Evolutionary conservation across 2,113 vertebrate genomes (phyloP).

Genomic region (Caretta caretta): DNA sequence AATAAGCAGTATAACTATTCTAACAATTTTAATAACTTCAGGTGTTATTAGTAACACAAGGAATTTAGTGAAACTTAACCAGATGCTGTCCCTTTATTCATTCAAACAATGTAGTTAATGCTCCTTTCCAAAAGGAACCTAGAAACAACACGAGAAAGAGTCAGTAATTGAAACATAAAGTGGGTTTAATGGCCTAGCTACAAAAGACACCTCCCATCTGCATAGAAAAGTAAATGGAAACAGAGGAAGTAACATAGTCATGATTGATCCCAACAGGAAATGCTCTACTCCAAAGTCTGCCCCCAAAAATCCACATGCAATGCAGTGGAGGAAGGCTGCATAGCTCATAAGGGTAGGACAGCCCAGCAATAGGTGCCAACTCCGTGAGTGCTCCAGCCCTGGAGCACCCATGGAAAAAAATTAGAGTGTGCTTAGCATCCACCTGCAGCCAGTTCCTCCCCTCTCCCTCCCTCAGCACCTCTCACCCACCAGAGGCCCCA

Average conservation of each 20-base stretch:
- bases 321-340: not conserved
- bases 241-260: rapidly evolving
- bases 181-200: rapidly evolving
- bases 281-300: not conserved
- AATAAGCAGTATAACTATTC: not conserved
- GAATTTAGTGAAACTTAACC: not conserved
- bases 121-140: not conserved
- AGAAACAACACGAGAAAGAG: not conserved
- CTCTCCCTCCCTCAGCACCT: too few relatives aligned
- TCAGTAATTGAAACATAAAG: not conserved
- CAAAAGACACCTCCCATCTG: not conserved
- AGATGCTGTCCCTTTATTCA: not conserved
- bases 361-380: not conserved
- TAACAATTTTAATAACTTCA: not conserved
- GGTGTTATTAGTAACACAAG: not conserved
- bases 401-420: too few relatives aligned
- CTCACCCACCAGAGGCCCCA: too few relatives aligned
- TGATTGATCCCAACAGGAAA: not conserved
- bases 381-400: too few relatives aligned
- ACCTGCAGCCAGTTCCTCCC: too few relatives aligned
- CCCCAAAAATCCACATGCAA: rapidly evolving
- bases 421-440: too few relatives aligned
- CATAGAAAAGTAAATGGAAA: not conserved
- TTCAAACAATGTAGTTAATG: not conserved
- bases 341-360: rapidly evolving